Conservation (phyloP, 2,113 vertebrate genomes). For the Ancistrus triradiatus region DNA sequence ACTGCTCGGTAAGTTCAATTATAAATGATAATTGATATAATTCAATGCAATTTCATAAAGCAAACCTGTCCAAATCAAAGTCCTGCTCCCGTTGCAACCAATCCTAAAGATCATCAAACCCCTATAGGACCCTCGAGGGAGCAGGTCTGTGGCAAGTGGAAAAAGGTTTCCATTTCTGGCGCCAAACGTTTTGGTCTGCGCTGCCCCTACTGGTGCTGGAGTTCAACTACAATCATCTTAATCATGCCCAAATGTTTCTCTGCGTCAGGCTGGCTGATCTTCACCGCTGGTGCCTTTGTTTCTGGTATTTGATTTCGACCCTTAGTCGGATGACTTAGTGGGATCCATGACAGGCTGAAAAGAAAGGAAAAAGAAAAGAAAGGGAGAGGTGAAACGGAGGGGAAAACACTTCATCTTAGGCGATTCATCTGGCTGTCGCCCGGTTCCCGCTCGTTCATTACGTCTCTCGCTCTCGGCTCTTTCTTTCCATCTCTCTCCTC, state of each 20-base stretch:
- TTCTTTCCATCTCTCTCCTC: slow-evolving; percentile 56
- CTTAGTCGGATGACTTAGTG: neutral
- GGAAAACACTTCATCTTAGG: slow-evolving; percentile 62
- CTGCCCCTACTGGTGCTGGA: slow-evolving; percentile 61
- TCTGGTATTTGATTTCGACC: neutral
- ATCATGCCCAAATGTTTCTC: neutral
- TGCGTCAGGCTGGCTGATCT: neutral
- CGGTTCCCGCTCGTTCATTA: slow-evolving; percentile 71
- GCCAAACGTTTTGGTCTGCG: slow-evolving; percentile 47
- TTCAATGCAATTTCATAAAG: no score
- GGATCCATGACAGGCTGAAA: neutral
- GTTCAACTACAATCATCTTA: slow-evolving; percentile 48
- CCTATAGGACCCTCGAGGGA: no score
- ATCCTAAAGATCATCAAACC: no score
- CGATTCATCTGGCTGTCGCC: slow-evolving; percentile 63
- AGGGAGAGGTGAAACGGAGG: slow-evolving; percentile 59
- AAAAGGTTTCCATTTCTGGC: no score
- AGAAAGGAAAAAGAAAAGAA: slow-evolving; percentile 34
- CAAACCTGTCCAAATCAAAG: no score
- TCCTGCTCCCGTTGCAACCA: no score
- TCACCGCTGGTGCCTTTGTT: neutral
- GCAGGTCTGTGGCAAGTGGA: no score
- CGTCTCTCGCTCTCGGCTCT: slow-evolving; percentile 57
- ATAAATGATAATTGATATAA: no score
- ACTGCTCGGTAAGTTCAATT: no score